Evolutionary conservation across 2,888 invertebrate genomes (phyloP), one percentile per base, ranked within the genome.

Genomic region (Cantharis rustica): DNA sequence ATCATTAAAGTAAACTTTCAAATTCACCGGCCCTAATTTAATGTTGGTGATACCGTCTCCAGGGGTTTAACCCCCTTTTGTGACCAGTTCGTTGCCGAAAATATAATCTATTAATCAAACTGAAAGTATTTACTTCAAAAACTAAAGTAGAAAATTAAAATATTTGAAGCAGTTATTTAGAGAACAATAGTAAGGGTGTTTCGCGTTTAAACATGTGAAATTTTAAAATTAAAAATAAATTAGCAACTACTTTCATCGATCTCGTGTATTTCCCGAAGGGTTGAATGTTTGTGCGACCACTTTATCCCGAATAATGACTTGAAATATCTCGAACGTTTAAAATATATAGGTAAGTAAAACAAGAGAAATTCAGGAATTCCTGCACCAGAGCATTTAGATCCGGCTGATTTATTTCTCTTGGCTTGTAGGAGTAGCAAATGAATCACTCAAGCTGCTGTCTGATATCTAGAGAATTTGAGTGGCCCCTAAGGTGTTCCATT

Each of bases 381-480:
- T 75, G 75, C 66, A 75, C 77, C 68, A 75, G 74, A 75, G 77
- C 75, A 75, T 78, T 75, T 78, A 78, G 78, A 75, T 75, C 78
- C 64, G 73, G 61, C 75, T 78, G 78, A 78, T 78, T 78, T 78
- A 78, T 78, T 72, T 78, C 75, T 61, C 61, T 75, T 73, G 75
- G 75, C 71, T 68, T 75, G 71, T 73, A 78, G 73, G 75, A 75
- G 78, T 75, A 78, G 78, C 78, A 78, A 78, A 78, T 78, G 78
- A 78, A 78, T 78, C 78, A 78, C 78, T 78, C 78, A 78, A 75
- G 72, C 70, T 75, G 23, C 75, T 77, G 77, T 77, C 77, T 77
- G 77, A 75, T 75, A 75, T 75, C 73, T 73, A 47, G 78, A 75
- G 78, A 75, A 78, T 78, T 75, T 78, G 78, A 78, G 72, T 73